A percentile compares a stretch with the other conserved stretches of the same genome.
Evolutionary conservation across 2,113 vertebrate species (phyloP).

Genomic region (Pelecanus crispus): DNA sequence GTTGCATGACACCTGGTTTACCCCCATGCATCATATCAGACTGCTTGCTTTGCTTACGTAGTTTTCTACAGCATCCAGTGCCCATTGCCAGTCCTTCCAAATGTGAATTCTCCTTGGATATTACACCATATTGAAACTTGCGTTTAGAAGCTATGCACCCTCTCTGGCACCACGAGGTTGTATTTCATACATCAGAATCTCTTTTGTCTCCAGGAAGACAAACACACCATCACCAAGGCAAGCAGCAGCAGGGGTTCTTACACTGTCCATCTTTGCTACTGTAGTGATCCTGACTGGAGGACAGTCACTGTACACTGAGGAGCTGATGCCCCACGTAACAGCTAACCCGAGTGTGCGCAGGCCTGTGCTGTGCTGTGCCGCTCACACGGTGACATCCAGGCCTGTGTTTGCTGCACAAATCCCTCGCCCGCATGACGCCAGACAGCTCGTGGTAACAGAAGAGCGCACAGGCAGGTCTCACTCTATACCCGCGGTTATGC

Average conservation of each 20-base stretch:
- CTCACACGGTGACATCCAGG: not conserved
- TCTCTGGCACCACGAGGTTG: not conserved
- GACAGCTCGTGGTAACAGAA: not conserved
- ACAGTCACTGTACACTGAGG: fast-evolving
- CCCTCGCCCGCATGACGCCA: not conserved
- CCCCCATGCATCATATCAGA: not conserved
- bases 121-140: not conserved
- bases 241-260: not conserved
- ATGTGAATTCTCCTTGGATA: not conserved
- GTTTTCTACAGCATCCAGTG: not conserved
- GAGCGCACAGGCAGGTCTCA: not conserved
- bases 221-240: not conserved
- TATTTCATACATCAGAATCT: not conserved
- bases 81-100: not conserved
- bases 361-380: not conserved
- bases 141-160: not conserved
- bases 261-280: not conserved
- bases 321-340: fast-evolving
- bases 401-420: not conserved
- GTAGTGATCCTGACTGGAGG: not conserved
- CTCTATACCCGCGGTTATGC: not conserved
- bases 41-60: not conserved
- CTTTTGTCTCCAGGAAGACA: not conserved
- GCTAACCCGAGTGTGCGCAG: too few species aligned
- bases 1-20: not conserved